These are phyloP conservation scores for Xylophagus ater DNA, from an alignment of 2,888 invertebrate genomes.

Conservation along the genomic window DNA sequence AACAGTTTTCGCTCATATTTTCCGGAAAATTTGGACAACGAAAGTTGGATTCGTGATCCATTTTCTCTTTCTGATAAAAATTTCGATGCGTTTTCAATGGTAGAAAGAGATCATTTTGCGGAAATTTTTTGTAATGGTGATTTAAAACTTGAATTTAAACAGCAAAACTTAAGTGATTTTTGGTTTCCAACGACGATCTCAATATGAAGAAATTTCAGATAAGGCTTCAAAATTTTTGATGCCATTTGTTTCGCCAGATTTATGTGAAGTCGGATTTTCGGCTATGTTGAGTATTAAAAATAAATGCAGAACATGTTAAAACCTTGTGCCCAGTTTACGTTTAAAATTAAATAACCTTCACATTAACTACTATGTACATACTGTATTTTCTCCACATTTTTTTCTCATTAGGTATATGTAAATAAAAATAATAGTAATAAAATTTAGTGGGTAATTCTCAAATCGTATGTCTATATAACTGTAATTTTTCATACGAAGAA, in stretches of 20 bases:
- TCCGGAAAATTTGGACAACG: background rate
- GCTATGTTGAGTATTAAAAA: no score
- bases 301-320: background rate
- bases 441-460: no score
- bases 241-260: background rate
- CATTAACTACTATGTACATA: slow-evolving; percentile 2
- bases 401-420: no score
- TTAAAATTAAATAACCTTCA: slow-evolving; percentile 2
- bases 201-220: slow-evolving; percentile 2
- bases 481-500: no score
- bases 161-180: background rate
- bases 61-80: background rate
- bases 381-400: no score
- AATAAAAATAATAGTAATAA: no score
- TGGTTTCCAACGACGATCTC: slow-evolving; percentile 2
- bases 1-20: background rate
- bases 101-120: background rate
- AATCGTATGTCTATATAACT: no score
- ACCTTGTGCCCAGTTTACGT: slow-evolving; percentile 1
- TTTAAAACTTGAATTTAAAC: slow-evolving; percentile 2
- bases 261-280: slow-evolving; percentile 2
- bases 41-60: background rate
- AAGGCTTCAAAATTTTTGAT: no score
- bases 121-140: background rate
- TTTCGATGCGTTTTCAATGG: background rate